Evolutionary conservation across 2,113 vertebrate genomes (phyloP).

Genomic region (Leptobrachium leishanense): DNA sequence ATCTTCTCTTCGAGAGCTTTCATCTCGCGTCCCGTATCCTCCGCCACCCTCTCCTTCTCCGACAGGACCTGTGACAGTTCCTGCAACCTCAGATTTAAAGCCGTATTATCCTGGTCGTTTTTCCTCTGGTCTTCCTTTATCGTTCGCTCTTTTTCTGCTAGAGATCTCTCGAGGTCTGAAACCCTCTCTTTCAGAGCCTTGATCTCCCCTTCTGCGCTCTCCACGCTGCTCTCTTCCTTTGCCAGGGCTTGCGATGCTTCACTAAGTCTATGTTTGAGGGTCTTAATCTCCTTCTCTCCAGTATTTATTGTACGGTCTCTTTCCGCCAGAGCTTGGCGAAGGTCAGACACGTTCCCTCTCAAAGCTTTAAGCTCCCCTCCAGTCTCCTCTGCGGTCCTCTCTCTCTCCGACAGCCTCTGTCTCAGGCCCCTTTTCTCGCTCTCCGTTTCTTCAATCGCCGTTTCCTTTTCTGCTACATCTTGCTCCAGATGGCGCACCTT

Average conservation of each 20-base stretch:
- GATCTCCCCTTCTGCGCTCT: neutral
- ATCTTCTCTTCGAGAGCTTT: neutral
- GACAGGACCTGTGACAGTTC: neutral
- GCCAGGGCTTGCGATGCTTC: slow-evolving; percentile 38
- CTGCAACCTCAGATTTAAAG: slow-evolving; percentile 17
- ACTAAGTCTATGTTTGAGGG: slow-evolving; percentile 18
- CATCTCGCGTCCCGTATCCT: neutral
- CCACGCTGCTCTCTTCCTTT: slow-evolving; percentile 48
- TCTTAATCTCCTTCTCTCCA: slow-evolving; percentile 16
- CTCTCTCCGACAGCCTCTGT: slow-evolving; percentile 33
- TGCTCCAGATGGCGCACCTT: neutral
- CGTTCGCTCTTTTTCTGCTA: neutral
- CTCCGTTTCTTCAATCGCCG: neutral
- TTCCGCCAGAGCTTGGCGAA: slow-evolving; percentile 39
- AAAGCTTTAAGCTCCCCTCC: slow-evolving; percentile 2
- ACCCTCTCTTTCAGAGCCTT: slow-evolving; percentile 17
- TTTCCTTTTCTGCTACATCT: slow-evolving; percentile 7
- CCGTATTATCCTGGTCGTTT: neutral
- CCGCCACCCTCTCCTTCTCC: slow-evolving; percentile 35
- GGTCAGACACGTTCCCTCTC: slow-evolving; percentile 10
- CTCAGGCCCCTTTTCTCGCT: slow-evolving; percentile 20
- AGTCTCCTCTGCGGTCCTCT: neutral
- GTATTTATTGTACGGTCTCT: slow-evolving; percentile 34
- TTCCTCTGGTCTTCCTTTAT: neutral
- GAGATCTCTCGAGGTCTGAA: neutral